phyloP scores from a whole-genome alignment of 2,888 invertebrate species.

The Apamea epomidion region DNA sequence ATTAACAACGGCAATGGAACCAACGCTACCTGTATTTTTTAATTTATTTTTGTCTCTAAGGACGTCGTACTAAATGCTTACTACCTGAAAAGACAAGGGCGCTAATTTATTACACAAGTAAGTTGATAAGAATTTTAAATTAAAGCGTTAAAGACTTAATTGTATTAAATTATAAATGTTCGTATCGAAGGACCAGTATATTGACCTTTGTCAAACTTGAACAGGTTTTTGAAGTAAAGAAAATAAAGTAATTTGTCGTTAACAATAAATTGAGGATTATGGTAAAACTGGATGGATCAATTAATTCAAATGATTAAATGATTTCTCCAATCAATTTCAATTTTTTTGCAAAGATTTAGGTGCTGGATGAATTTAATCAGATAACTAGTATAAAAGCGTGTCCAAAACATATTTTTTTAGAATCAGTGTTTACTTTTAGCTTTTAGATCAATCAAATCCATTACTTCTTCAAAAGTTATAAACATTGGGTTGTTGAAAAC shows the following conservation, averaged over 20 bases:
- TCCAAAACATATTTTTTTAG: no score
- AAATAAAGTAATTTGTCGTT: constrained; percentile 25
- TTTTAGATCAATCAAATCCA: neutral
- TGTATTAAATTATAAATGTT: constrained; percentile 32
- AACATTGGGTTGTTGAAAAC: neutral
- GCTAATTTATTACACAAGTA: constrained; percentile 54
- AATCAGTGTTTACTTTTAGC: neutral
- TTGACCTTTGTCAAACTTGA: constrained; percentile 45
- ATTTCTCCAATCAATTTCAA: constrained; percentile 17
- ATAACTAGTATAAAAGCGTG: neutral
- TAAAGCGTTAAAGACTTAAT: constrained; percentile 32
- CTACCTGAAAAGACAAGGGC: constrained; percentile 61
- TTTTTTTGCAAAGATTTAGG: neutral
- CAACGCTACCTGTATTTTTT: constrained; percentile 39
- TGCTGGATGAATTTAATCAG: neutral
- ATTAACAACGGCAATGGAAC: constrained; percentile 43
- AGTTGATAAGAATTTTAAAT: constrained; percentile 45
- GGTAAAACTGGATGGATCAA: constrained; percentile 13
- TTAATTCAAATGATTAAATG: constrained; percentile 19
- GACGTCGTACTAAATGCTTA: constrained; percentile 53
- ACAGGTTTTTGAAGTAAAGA: constrained; percentile 19
- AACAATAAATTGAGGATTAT: constrained; percentile 54
- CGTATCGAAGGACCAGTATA: constrained; percentile 40
- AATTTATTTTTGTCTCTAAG: constrained; percentile 52
- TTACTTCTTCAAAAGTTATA: neutral